Evolutionary conservation across 2,888 invertebrate genomes (phyloP).

Genomic region (Acrocera orbiculus): DNA sequence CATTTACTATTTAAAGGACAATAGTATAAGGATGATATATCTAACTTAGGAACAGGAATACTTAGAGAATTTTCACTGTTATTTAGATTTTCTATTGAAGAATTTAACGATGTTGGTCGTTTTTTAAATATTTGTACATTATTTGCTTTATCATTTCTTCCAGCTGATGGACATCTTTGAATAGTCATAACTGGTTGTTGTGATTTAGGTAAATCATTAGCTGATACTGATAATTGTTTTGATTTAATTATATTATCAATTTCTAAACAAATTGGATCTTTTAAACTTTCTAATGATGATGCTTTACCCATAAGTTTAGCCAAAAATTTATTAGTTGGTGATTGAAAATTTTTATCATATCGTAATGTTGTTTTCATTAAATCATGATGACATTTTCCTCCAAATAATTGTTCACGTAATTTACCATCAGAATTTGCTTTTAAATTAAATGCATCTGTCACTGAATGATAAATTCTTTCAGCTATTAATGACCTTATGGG

Average conservation of each 20-base stretch:
- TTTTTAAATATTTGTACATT: background rate
- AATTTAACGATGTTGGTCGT: slow-evolving; percentile 2
- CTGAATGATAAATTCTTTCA: slow-evolving; percentile 36
- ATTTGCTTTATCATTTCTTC: background rate
- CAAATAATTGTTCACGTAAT: slow-evolving; percentile 34
- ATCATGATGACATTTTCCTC: slow-evolving; percentile 16
- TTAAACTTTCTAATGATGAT: slow-evolving; percentile 34
- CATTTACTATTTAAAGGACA: slow-evolving; percentile 14
- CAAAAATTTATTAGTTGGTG: slow-evolving; percentile 33
- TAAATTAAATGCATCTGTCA: slow-evolving; percentile 34
- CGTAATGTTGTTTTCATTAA: slow-evolving; percentile 9
- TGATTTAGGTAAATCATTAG: slow-evolving; percentile 32
- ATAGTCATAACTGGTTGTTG: slow-evolving; percentile 12
- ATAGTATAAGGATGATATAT: slow-evolving; percentile 7
- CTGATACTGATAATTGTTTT: slow-evolving; percentile 30
- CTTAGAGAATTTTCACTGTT: slow-evolving; percentile 5
- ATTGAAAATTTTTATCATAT: slow-evolving; percentile 16
- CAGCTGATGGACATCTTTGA: slow-evolving; percentile 11
- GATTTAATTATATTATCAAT: slow-evolving; percentile 19
- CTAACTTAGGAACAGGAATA: slow-evolving; percentile 10
- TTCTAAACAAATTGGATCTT: slow-evolving; percentile 1
- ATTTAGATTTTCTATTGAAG: slow-evolving; percentile 2
- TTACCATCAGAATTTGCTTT: slow-evolving; percentile 26
- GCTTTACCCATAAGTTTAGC: slow-evolving; percentile 33
- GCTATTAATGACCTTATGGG: slow-evolving; percentile 36